A percentile compares a stretch with the other conserved stretches of the same genome.
These are phyloP conservation scores for Machimus atricapillus DNA, from an alignment of 2,888 invertebrate genomes.

Conservation along the genomic window DNA sequence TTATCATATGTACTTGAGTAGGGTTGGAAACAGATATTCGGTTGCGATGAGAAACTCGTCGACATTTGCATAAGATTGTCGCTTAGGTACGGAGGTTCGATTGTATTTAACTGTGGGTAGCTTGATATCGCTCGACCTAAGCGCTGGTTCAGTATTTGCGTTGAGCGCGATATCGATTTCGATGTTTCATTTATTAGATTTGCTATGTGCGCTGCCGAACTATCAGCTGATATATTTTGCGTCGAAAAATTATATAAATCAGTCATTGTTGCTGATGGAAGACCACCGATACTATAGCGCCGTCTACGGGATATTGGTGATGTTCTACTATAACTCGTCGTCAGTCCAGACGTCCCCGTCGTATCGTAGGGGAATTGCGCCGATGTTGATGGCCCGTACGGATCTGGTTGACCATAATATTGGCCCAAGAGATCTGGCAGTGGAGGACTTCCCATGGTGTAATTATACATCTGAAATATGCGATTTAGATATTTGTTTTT, in stretches of 20 bases:
- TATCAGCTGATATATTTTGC: constrained; percentile 51
- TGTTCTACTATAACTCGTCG: constrained; percentile 42
- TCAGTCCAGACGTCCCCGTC: constrained; percentile 25
- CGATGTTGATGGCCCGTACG: constrained; percentile 53
- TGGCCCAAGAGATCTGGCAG: constrained; percentile 60
- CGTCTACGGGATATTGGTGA: constrained; percentile 54
- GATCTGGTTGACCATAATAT: constrained; percentile 55
- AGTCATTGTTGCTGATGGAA: constrained; percentile 61
- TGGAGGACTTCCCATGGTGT: constrained; percentile 61
- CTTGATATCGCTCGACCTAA: constrained; percentile 56
- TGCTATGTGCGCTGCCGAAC: constrained; percentile 59
- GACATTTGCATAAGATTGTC: constrained; percentile 61
- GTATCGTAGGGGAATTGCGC: constrained; percentile 34
- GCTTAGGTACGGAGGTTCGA: constrained; percentile 50
- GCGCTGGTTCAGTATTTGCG: constrained; percentile 60
- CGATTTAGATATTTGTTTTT: constrained; percentile 53
- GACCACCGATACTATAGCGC: constrained; percentile 62
- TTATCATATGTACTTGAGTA: constrained; percentile 51
- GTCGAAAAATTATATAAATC: constrained; percentile 54
- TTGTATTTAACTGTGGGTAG: constrained; percentile 59
- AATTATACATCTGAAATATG: constrained; percentile 64
- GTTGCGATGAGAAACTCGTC: constrained; percentile 61
- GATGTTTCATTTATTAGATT: constrained; percentile 62
- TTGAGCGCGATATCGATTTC: constrained; percentile 62
- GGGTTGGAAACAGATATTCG: constrained; percentile 62